Base-by-base conservation (phyloP, 2,113 vertebrate genomes). In the Mirounga angustirostris region DNA sequence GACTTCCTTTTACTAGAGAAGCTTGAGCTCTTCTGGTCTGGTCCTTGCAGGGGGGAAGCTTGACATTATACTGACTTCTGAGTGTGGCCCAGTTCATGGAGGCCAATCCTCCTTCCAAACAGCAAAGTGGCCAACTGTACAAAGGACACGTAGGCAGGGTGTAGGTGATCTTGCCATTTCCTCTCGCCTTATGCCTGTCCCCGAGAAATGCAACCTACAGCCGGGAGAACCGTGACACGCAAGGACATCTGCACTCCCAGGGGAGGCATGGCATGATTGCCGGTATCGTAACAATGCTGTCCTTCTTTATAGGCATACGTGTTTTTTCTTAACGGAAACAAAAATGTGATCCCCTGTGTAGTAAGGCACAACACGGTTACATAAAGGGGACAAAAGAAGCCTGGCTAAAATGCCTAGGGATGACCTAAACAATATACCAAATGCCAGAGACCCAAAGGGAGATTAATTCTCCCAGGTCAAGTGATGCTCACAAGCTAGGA, bases 161-260 rank as follows among this genome's bases (percentile, higher is more conserved):
- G 1, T 5, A 4, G n/a, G 12, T 1, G 7, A 1, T 36, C 3
- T 0, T 22, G 1, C 5, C 5, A 0, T 76, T 1, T 7, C 50
- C 30, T 4, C 50, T 4, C 13, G 40, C 71, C 21, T 91, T 58
- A 18, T 1, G 15, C 26, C 28, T 24, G 8, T 40, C 7, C 19
- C 15, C 3, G 5, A 84, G 58, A 76, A 78, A 54, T 24, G 28
- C n/a, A n/a, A 5, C 0, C 0, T 2, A 33, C 18, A 43, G 6
- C 10, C 18, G 7, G 91, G 10, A 40, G 33, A 76, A 30, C 4
- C 14, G 6, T 8, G 67, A 43, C 28, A 12, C 1, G 5, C 24
- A 43, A 2, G 1, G 12, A 26, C 9, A 11, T 40, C 0, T 4
- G 5, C 1, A 22, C 2, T 30, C 2, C 58, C 71, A 24, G 1